Evolutionary conservation across 37 sponge, comb jelly and placozoan genomes (phyloP).

Genomic region (Haliclona indistincta): DNA sequence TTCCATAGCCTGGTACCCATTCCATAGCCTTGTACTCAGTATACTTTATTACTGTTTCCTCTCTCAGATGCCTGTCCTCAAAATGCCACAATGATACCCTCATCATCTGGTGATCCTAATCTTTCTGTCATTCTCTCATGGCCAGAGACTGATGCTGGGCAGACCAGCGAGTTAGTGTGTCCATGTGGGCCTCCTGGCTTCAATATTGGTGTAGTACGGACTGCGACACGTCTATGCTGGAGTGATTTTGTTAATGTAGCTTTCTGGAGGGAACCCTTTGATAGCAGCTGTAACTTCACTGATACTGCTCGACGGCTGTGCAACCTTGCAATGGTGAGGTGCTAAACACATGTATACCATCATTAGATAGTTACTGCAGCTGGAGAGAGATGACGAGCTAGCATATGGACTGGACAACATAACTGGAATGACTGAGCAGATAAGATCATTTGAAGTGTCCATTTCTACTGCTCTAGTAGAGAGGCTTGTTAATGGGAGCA

Average conservation of each 20-base stretch:
- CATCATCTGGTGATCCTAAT: constrained; percentile 5
- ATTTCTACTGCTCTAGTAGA: constrained; percentile 8
- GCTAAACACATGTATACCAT: neutral
- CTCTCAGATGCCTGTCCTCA: constrained; percentile 6
- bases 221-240: neutral
- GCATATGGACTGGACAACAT: neutral
- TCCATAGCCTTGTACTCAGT: too few species aligned
- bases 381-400: neutral
- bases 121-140: neutral
- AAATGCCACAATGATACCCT: neutral
- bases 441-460: neutral
- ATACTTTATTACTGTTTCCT: too few species aligned
- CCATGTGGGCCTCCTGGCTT: constrained; percentile 3
- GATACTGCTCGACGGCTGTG: neutral
- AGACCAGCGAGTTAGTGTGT: neutral
- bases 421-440: neutral
- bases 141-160: neutral
- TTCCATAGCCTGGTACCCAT: too few species aligned
- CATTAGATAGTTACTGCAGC: neutral
- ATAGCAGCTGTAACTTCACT: neutral
- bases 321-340: neutral
- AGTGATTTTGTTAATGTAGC: constrained; percentile 2
- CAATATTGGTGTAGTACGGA: constrained; percentile 2
- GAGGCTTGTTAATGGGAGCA: too few species aligned
- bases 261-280: neutral